Percentiles rank a stretch among this genome's conserved stretches.
Conservation (phyloP, 2,797 vertebrate species). For the Etheostoma nigrum region DNA sequence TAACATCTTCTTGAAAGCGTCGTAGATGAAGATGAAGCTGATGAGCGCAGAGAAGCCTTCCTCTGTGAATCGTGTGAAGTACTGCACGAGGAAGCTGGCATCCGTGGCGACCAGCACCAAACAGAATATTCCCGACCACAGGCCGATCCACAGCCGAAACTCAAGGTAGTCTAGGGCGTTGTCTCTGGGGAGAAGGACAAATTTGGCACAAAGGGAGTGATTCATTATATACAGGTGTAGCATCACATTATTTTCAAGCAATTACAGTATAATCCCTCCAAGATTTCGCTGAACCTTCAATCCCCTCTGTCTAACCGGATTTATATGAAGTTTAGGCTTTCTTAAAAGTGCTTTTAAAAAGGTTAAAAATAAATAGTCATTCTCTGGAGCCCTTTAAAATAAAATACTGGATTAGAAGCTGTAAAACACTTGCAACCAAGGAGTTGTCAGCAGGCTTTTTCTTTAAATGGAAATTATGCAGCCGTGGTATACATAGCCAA, state of each 20-base stretch:
- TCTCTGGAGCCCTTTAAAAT: not conserved
- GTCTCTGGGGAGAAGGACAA: conserved; percentile 85
- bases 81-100: conserved; percentile 97
- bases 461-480: not conserved
- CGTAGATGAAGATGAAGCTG: conserved; percentile 99
- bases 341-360: too few relatives aligned
- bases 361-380: not conserved
- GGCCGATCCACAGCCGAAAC: conserved; percentile 97
- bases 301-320: not conserved
- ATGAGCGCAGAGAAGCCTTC: conserved; percentile 97
- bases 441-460: not conserved
- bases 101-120: conserved; percentile 95
- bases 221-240: not conserved
- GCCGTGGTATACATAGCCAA: not conserved
- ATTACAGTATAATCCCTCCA: not conserved
- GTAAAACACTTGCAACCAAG: not conserved
- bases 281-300: not conserved
- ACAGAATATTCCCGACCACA: conserved; percentile 94
- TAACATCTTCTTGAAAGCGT: conserved; percentile 99
- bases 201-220: not conserved
- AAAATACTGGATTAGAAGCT: not conserved
- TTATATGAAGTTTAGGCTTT: not conserved
- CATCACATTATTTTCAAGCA: not conserved
- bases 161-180: conserved; percentile 94
- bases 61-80: conserved; percentile 98